Evolutionary conservation across 2,797 vertebrate genomes (phyloP).

Genomic region (Dicrostonyx torquatus): DNA sequence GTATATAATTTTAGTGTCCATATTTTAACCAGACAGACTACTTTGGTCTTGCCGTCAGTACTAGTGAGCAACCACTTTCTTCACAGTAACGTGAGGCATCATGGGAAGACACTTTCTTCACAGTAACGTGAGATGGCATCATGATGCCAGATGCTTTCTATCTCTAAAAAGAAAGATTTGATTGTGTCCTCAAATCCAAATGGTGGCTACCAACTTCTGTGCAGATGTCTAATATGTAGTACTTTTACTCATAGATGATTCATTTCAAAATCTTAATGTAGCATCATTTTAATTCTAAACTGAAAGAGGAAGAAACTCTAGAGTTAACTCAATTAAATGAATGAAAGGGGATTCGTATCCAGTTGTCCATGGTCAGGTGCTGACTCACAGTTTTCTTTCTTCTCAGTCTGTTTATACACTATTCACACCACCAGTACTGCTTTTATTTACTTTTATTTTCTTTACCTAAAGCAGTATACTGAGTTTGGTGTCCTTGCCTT

Average conservation of each 20-base stretch:
- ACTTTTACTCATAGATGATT: background rate
- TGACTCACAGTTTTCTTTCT: background rate
- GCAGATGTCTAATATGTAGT: background rate
- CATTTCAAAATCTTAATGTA: background rate
- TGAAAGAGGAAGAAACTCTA: background rate
- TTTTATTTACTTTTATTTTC: background rate
- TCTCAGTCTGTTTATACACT: background rate
- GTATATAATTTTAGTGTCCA: background rate
- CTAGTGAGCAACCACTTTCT: background rate
- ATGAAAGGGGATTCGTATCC: background rate
- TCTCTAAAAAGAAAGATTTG: background rate
- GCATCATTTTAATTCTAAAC: conserved; percentile 26
- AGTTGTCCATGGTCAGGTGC: background rate
- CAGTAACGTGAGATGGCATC: background rate
- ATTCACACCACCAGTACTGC: background rate
- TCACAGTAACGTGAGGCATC: background rate
- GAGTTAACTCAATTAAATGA: background rate
- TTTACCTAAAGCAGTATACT: background rate
- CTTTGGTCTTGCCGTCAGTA: no score
- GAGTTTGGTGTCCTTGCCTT: background rate
- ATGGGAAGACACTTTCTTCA: background rate
- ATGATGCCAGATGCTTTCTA: background rate
- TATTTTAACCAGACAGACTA: background rate
- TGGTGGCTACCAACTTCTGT: background rate
- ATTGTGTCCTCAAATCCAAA: background rate